Conservation (phyloP, 1,140 invertebrate genomes). For the Helicoverpa armigera region DNA sequence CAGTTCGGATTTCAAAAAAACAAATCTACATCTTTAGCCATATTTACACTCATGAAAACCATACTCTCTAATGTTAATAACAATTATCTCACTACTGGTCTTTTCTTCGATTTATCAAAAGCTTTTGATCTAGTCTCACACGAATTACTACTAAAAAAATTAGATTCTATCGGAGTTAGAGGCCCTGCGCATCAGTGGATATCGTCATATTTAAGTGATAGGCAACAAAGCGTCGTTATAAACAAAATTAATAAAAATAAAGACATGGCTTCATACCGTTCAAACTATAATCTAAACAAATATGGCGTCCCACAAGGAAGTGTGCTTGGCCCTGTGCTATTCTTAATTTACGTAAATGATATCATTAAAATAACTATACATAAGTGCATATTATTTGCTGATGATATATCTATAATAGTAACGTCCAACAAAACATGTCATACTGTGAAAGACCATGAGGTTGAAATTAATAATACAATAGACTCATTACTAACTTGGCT, state of each 20-base stretch:
- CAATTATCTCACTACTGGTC: background rate
- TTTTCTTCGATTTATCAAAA: background rate
- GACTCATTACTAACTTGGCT: background rate
- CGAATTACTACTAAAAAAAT: background rate
- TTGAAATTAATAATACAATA: constrained; percentile 2
- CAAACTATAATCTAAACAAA: background rate
- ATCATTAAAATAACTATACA: background rate
- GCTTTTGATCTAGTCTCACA: constrained; percentile 12
- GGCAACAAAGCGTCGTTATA: background rate
- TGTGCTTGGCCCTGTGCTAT: background rate
- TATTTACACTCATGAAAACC: background rate
- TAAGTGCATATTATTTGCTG: constrained; percentile 13
- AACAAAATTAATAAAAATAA: background rate
- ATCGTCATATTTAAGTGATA: background rate
- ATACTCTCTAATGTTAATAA: background rate
- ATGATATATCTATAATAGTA: constrained; percentile 1
- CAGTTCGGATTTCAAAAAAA: constrained; percentile 1
- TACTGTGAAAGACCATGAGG: background rate
- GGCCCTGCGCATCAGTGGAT: background rate
- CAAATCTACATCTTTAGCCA: background rate
- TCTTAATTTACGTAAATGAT: background rate
- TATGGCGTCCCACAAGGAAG: constrained; percentile 9
- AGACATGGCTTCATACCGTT: background rate
- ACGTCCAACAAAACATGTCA: background rate
- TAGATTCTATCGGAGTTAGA: background rate